Conservation (phyloP, 2,113 vertebrate genomes). For the Salvelinus fontinalis region DNA sequence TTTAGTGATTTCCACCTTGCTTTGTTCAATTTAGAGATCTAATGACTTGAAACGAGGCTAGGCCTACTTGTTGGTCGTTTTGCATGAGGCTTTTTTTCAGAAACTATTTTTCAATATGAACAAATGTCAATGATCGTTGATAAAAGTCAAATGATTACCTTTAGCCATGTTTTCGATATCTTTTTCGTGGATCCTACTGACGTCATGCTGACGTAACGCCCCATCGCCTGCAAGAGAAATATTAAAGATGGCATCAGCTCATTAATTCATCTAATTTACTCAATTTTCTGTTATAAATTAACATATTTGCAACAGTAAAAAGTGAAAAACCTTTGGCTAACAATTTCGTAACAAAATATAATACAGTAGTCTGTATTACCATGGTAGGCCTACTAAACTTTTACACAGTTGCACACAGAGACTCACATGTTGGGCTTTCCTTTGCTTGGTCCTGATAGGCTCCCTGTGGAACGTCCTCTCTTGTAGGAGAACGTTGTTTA, state of each 20-base stretch:
- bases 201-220: constrained; percentile 76
- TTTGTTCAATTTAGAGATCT: no score
- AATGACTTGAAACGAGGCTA: no score
- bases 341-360: neutral
- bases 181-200: constrained; percentile 82
- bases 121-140: neutral
- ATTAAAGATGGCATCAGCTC: constrained; percentile 3
- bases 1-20: no score
- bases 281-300: no score
- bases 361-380: no score
- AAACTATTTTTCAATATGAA: no score
- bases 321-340: neutral
- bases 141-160: constrained; percentile 74
- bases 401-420: neutral
- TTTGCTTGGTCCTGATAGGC: constrained; percentile 82
- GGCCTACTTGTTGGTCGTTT: neutral
- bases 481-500: constrained; percentile 78
- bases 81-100: no score
- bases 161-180: constrained; percentile 93
- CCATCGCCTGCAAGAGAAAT: constrained; percentile 78
- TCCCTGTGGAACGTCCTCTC: constrained; percentile 79
- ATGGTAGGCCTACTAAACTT: no score
- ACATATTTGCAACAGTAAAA: neutral
- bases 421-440: constrained; percentile 68
- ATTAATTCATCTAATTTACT: neutral